Conservation (phyloP, 2,888 invertebrate genomes). For the Amblyteles armatorius region DNA sequence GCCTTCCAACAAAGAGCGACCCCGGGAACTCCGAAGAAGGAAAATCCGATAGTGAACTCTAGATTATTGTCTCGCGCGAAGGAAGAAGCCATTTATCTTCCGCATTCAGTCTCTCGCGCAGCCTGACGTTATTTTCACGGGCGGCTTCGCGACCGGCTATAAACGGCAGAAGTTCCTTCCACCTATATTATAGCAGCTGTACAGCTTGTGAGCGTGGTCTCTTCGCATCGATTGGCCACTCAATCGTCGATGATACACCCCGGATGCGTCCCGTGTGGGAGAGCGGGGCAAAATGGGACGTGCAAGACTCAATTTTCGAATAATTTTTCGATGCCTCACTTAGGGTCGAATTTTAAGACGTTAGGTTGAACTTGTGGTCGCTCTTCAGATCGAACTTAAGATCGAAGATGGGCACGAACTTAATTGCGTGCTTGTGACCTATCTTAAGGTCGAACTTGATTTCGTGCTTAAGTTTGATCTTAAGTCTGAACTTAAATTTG, state of each 20-base stretch:
- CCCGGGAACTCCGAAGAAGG: background rate
- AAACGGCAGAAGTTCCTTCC: background rate
- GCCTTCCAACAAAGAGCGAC: background rate
- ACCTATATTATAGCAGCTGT: background rate
- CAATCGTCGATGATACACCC: background rate
- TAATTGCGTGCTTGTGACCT: no score
- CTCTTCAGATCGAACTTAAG: no score
- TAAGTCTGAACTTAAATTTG: no score
- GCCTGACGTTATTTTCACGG: constrained; percentile 40
- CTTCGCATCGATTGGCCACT: background rate
- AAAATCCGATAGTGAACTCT: constrained; percentile 2
- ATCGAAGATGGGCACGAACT: no score
- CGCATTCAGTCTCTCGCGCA: constrained; percentile 9
- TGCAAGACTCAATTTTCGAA: no score
- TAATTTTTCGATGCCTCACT: no score
- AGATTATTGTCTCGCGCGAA: constrained; percentile 1
- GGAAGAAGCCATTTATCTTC: constrained; percentile 27
- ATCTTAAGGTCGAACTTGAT: no score
- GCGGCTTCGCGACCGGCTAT: background rate
- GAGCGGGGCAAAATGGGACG: no score
- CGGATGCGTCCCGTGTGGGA: background rate
- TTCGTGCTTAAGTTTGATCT: no score
- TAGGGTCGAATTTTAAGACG: no score
- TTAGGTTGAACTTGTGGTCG: no score
- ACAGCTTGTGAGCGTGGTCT: background rate